phyloP scores from a whole-genome alignment of 2,797 vertebrate genomes.

The Myotis pilosus region DNA sequence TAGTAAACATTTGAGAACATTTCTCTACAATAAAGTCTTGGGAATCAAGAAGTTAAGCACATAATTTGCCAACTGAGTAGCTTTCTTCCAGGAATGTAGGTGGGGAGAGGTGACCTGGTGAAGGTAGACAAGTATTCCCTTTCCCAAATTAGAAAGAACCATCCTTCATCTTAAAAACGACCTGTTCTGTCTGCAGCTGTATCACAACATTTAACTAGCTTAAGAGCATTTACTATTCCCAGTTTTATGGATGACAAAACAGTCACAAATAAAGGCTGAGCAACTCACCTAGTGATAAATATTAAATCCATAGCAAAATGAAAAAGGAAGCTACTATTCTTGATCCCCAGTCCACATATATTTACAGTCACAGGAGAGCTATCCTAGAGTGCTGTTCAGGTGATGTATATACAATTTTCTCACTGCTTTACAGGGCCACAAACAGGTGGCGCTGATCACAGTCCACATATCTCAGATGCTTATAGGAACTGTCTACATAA shows the following conservation, averaged over 20 bases:
- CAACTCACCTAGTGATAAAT: neutral
- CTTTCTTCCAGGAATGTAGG: constrained; percentile 44
- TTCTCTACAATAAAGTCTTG: constrained; percentile 3
- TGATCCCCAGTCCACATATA: neutral
- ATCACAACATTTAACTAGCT: neutral
- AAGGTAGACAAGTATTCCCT: constrained; percentile 24
- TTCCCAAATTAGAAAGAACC: constrained; percentile 37
- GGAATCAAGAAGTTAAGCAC: neutral
- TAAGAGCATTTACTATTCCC: neutral
- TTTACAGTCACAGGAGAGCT: neutral
- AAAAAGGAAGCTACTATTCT: neutral
- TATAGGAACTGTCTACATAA: neutral
- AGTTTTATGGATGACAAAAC: neutral
- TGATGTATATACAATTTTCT: neutral
- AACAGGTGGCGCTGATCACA: neutral
- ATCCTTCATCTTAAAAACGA: constrained; percentile 19
- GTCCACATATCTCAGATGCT: neutral
- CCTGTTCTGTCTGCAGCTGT: neutral
- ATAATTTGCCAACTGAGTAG: neutral
- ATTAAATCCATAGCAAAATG: neutral
- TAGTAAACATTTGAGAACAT: neutral
- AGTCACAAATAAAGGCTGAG: neutral
- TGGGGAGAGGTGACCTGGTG: neutral
- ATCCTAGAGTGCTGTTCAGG: neutral
- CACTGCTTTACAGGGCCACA: neutral